A percentile compares a stretch with the other conserved stretches of the same genome.
Evolutionary conservation across 2,797 vertebrate genomes (phyloP).

Genomic region (Myotis findleyi): DNA sequence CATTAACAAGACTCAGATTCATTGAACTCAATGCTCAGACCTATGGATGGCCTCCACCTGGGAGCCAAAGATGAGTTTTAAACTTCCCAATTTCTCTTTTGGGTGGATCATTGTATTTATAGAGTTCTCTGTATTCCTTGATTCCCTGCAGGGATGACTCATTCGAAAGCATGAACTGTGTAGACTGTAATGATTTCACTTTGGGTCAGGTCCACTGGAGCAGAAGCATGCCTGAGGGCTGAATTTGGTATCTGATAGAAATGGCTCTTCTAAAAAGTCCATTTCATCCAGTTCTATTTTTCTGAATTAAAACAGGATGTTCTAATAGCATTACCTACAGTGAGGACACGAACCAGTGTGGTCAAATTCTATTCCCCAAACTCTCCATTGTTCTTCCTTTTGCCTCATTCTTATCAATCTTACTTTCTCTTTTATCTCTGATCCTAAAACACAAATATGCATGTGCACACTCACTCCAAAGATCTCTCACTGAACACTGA

Average conservation of each 20-base stretch:
- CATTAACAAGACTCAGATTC: not conserved
- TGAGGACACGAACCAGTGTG: not conserved
- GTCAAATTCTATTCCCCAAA: not conserved
- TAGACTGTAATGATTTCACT: slow-evolving; percentile 67
- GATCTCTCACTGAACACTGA: not conserved
- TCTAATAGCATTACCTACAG: not conserved
- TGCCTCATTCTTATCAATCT: not conserved
- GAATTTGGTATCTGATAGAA: slow-evolving; percentile 51
- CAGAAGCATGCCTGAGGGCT: slow-evolving; percentile 68
- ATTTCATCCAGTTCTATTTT: slow-evolving; percentile 54
- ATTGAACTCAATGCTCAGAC: not conserved
- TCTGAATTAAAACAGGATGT: slow-evolving; percentile 49
- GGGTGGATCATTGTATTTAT: slow-evolving; percentile 42
- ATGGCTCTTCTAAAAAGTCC: slow-evolving; percentile 50
- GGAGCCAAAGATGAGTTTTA: slow-evolving; percentile 48
- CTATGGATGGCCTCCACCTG: not conserved
- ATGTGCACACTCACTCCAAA: not conserved
- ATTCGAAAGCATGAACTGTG: slow-evolving; percentile 27
- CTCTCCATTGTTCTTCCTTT: not conserved
- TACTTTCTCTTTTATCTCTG: not conserved
- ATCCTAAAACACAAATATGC: not conserved
- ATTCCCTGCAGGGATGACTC: slow-evolving; percentile 59
- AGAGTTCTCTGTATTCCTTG: slow-evolving; percentile 48
- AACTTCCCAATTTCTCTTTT: slow-evolving; percentile 48
- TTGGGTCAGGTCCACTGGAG: slow-evolving; percentile 56